Percentiles rank a stretch among this genome's conserved stretches.
Evolutionary conservation across 2,888 invertebrate species (phyloP).

Genomic region (Orthosia gothica): DNA sequence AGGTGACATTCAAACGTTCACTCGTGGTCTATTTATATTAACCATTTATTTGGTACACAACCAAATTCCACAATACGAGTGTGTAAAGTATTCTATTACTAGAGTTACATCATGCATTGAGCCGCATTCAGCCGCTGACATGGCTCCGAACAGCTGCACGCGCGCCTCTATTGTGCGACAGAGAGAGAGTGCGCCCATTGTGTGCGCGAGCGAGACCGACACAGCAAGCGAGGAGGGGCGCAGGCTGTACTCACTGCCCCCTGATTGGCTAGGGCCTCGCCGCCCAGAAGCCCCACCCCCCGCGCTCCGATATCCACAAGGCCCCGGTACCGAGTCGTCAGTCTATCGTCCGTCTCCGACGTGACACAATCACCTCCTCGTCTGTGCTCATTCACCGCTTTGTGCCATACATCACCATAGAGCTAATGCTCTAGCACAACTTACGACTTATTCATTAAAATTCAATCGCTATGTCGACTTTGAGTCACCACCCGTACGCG

Average conservation of each 20-base stretch:
- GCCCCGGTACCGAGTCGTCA: constrained; percentile 79
- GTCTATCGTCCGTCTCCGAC: constrained; percentile 88
- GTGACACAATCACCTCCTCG: constrained; percentile 85
- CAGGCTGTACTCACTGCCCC: constrained; percentile 79
- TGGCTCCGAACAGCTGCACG: constrained; percentile 88
- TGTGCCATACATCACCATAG: constrained; percentile 84
- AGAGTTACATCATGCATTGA: constrained; percentile 85
- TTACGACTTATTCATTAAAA: constrained; percentile 71
- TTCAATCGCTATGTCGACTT: constrained; percentile 85
- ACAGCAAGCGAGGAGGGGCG: constrained; percentile 81
- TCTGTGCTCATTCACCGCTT: constrained; percentile 84
- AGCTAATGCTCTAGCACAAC: constrained; percentile 83
- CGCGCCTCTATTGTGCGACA: constrained; percentile 77
- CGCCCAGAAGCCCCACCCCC: constrained; percentile 86
- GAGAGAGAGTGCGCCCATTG: constrained; percentile 74
- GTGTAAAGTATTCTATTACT: constrained; percentile 79
- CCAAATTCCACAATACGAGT: constrained; percentile 72
- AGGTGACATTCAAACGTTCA: constrained; percentile 66
- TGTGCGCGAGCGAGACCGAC: constrained; percentile 74
- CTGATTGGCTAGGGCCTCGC: constrained; percentile 80
- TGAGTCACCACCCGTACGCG: constrained; percentile 90
- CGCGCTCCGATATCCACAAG: constrained; percentile 81
- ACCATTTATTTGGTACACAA: constrained; percentile 71
- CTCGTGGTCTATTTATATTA: constrained; percentile 71
- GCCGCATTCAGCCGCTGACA: constrained; percentile 80